These are phyloP conservation scores for Aleiodes leptofemur DNA, from an alignment of 2,888 invertebrate species.

Conservation along the genomic window DNA sequence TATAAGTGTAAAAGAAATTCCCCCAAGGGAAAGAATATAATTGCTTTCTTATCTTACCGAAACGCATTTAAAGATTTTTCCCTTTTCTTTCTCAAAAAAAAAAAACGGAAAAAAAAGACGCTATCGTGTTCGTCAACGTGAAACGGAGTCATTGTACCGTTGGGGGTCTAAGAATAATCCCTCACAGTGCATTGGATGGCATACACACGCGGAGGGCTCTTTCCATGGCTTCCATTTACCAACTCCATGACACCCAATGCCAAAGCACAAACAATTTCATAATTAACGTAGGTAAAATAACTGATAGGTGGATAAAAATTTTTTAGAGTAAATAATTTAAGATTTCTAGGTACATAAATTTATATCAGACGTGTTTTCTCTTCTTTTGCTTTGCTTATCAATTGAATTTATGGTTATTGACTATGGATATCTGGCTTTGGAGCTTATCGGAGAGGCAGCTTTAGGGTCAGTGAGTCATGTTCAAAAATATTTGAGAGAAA, in stretches of 20 bases:
- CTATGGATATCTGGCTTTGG: too few species aligned
- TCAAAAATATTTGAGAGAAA: too few species aligned
- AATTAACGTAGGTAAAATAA: not conserved
- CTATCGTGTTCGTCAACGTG: slow-evolving; percentile 13
- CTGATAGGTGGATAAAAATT: not conserved
- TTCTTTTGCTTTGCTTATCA: not conserved
- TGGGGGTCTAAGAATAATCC: slow-evolving; percentile 38
- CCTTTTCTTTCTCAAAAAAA: not conserved
- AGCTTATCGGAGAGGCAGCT: too few species aligned
- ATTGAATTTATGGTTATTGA: not conserved
- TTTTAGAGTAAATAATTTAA: not conserved
- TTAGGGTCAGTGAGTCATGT: too few species aligned
- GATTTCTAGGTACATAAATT: too few species aligned
- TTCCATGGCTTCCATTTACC: slow-evolving; percentile 41
- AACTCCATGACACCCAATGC: slow-evolving; percentile 12
- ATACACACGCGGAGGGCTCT: slow-evolving; percentile 26
- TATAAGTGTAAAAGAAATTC: too few species aligned
- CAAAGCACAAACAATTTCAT: not conserved
- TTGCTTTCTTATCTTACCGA: not conserved
- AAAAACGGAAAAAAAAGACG: slow-evolving; percentile 1
- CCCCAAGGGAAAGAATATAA: not conserved
- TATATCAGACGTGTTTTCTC: not conserved
- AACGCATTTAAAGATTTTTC: not conserved
- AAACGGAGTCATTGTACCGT: slow-evolving; percentile 39
- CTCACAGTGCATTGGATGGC: slow-evolving; percentile 14